Conservation (phyloP, 2,113 vertebrate species). For the Takifugu flavidus region DNA sequence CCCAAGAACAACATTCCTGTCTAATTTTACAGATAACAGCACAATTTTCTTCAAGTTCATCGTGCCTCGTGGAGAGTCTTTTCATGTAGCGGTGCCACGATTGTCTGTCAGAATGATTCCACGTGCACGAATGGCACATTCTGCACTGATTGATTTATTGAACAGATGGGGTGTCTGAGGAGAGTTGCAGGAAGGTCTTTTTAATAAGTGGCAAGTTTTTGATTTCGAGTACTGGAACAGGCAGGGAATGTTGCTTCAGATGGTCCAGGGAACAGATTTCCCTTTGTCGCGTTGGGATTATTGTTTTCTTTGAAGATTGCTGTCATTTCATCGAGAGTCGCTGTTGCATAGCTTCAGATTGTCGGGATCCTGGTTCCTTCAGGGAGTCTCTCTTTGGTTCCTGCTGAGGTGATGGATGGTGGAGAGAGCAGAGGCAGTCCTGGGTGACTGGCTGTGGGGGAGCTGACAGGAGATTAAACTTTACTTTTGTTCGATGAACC, state of each 20-base stretch:
- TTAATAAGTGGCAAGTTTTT: slow-evolving; percentile 19
- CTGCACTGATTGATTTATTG: slow-evolving; percentile 31
- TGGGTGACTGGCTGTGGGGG: slow-evolving; percentile 50
- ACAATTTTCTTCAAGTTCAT: slow-evolving; percentile 7
- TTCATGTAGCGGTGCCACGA: too few relatives aligned
- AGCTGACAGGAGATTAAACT: slow-evolving; percentile 64
- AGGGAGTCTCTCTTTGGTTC: slow-evolving; percentile 55
- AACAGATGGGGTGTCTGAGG: slow-evolving; percentile 4
- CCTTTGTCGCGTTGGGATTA: slow-evolving; percentile 35
- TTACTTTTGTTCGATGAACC: slow-evolving; percentile 42
- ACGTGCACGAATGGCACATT: slow-evolving; percentile 21
- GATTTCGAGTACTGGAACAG: slow-evolving; percentile 26
- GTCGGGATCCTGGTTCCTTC: slow-evolving; percentile 53
- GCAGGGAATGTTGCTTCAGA: slow-evolving; percentile 20
- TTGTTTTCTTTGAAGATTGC: slow-evolving; percentile 34
- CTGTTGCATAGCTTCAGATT: slow-evolving; percentile 64
- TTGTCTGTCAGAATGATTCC: neutral
- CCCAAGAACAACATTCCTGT: slow-evolving; percentile 19
- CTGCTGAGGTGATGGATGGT: slow-evolving; percentile 64
- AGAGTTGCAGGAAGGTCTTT: slow-evolving; percentile 18
- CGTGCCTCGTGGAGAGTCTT: too few relatives aligned
- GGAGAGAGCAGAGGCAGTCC: slow-evolving; percentile 43
- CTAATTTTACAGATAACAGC: slow-evolving; percentile 19
- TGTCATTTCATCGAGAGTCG: slow-evolving; percentile 52
- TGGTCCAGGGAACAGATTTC: slow-evolving; percentile 12